Evolutionary conservation across 2,113 vertebrate genomes (phyloP).

Genomic region (Lophura nycthemera): DNA sequence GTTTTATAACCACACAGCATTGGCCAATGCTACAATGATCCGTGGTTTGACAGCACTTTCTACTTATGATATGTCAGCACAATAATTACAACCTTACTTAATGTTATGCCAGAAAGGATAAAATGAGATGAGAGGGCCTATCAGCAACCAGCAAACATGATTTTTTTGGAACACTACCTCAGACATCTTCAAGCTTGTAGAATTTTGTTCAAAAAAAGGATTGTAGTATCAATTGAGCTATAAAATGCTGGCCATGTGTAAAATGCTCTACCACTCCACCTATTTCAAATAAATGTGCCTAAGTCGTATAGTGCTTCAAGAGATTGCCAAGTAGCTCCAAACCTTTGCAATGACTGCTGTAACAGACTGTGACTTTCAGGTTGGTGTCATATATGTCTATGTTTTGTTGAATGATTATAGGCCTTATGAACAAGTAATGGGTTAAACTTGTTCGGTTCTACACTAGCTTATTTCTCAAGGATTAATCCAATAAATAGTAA

Average conservation of each 20-base stretch:
- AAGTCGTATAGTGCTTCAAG: not conserved
- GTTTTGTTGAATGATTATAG: not conserved
- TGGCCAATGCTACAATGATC: not conserved
- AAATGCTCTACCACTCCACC: not conserved
- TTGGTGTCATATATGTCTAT: not conserved
- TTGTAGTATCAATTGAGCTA: not conserved
- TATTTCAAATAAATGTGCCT: not conserved
- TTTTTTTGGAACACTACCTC: not conserved
- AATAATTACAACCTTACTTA: not conserved
- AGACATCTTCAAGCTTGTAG: not conserved
- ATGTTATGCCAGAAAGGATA: not conserved
- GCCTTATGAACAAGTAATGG: not conserved
- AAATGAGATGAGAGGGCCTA: not conserved
- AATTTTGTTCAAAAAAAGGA: not conserved
- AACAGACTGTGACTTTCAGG: not conserved
- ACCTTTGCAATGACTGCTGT: fast-evolving
- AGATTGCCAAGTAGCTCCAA: not conserved
- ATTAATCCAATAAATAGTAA: not conserved
- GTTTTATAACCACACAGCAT: not conserved
- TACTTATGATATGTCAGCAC: not conserved
- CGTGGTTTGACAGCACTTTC: not conserved
- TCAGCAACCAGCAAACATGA: not conserved
- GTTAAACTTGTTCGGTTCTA: not conserved
- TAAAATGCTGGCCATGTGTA: not conserved
- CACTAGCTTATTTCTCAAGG: not conserved